Evolutionary conservation across 2,113 vertebrate species (phyloP), one percentile per base, ranked within the genome.

Genomic region (Rhabdornis inornatus): DNA sequence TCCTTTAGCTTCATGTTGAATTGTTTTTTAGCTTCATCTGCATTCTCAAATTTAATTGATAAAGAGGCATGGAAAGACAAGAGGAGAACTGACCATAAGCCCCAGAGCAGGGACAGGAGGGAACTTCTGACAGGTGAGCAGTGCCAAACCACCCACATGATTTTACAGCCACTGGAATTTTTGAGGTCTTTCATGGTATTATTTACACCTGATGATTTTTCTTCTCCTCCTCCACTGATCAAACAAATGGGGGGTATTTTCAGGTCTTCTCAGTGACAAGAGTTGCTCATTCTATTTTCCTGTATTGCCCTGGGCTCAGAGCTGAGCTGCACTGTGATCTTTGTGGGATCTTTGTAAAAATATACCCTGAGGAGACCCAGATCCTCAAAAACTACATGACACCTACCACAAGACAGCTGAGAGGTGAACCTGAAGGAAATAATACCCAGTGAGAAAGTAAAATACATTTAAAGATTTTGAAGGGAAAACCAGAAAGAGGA

Each of bases 241-340:
- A 83, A 63, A 53, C 21, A 80, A 91, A 53, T 27, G 8, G 89
- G 31, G 23, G 8, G 10, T 11, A 74, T 94, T 64, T 61, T 23
- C n/a, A 74, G 31, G 28, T 56, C 6, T 64, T 60, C 59, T 76
- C 40, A 65, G 39, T 35, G 61, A 40, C 33, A n/a, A 28, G 1
- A 40, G 37, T 2, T 90, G 64, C 2, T 83, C 19, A 9, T 30
- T 69, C 3, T 13, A 3, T 61, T 83, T 45, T 71, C 68, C 30
- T 90, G 64, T 14, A 27, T 0, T 33, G 60, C 42, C 47, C 42
- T 0, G 0, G 63, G 70, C 74, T 83, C 2, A 0, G 55, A 66
- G 40, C 68, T 80, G 63, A 88, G 66, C n/a, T 69, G 37, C 60
- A 31, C 30, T 0, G 0, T 5, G 63, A 53, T 40, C 17, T 39